These are phyloP conservation scores for Nebria salina DNA, from an alignment of 2,888 invertebrate species.

Conservation along the genomic window DNA sequence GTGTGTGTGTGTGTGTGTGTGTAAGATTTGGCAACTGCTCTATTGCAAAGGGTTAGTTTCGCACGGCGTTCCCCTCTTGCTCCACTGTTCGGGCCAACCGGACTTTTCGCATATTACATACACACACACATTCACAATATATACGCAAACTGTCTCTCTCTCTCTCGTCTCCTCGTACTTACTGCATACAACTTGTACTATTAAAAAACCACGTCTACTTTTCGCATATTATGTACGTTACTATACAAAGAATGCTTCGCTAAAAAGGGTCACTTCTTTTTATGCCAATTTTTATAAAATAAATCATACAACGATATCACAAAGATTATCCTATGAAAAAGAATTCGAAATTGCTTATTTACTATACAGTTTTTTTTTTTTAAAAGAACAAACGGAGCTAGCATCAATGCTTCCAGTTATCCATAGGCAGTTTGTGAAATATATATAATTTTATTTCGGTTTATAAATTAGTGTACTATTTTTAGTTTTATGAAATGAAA, in stretches of 20 bases:
- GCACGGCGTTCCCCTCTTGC: constrained; percentile 9
- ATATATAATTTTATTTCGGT: no score
- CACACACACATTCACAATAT: constrained; percentile 8
- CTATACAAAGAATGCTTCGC: background rate
- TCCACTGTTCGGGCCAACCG: background rate
- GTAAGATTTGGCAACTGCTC: constrained; percentile 24
- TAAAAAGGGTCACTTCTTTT: background rate
- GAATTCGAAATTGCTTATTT: background rate
- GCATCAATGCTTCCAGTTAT: no score
- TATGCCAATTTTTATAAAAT: background rate
- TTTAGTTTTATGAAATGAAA: no score
- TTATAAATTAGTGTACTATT: no score
- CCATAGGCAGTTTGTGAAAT: no score
- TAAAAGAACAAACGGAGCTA: no score
- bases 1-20: background rate
- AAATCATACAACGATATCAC: background rate
- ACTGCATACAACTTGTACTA: background rate
- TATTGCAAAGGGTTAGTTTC: constrained; percentile 24
- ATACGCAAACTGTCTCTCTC: background rate
- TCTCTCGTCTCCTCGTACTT: background rate
- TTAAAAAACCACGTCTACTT: constrained; percentile 1
- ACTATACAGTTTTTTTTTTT: background rate
- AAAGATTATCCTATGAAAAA: background rate
- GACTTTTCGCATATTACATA: constrained; percentile 3
- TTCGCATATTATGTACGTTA: background rate